These are phyloP conservation scores for Cyphomyrus plagiostoma DNA, from an alignment of 2,113 vertebrate genomes.

Conservation along the genomic window DNA sequence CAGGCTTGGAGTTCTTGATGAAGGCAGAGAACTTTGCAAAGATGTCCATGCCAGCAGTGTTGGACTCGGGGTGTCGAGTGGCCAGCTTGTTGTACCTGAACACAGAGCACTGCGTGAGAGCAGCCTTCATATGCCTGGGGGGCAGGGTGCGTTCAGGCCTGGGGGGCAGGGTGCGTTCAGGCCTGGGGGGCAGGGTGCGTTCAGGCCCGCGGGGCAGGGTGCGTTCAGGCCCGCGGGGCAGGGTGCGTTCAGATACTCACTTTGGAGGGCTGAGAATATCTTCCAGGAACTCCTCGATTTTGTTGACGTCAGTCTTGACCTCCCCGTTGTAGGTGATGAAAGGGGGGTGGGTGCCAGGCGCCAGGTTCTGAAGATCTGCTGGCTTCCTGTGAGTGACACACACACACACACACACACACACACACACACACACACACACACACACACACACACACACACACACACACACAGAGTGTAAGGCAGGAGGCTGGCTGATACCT, in stretches of 20 bases:
- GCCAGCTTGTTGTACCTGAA: constrained; percentile 80
- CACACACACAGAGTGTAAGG: not conserved
- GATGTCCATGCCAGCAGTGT: constrained; percentile 96
- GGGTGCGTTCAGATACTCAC: constrained; percentile 60
- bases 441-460: not conserved
- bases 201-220: not conserved
- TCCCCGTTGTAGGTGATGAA: constrained; percentile 96
- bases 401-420: not conserved
- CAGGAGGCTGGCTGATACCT: not conserved
- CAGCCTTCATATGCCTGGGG: not conserved
- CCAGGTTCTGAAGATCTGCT: constrained; percentile 94
- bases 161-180: not conserved
- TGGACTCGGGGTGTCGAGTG: constrained; percentile 91
- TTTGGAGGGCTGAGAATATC: constrained; percentile 90
- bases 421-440: not conserved
- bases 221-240: not conserved
- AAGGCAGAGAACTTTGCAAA: constrained; percentile 97
- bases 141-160: not conserved
- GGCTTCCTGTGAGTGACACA: constrained; percentile 73
- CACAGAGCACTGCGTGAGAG: not conserved
- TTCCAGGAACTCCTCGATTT: constrained; percentile 98
- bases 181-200: not conserved
- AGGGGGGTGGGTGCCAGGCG: constrained; percentile 93
- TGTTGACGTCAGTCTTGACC: constrained; percentile 96
- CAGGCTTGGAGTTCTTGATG: constrained; percentile 95